Conservation (phyloP, 2,113 vertebrate species). For the Corythaeola cristata region DNA sequence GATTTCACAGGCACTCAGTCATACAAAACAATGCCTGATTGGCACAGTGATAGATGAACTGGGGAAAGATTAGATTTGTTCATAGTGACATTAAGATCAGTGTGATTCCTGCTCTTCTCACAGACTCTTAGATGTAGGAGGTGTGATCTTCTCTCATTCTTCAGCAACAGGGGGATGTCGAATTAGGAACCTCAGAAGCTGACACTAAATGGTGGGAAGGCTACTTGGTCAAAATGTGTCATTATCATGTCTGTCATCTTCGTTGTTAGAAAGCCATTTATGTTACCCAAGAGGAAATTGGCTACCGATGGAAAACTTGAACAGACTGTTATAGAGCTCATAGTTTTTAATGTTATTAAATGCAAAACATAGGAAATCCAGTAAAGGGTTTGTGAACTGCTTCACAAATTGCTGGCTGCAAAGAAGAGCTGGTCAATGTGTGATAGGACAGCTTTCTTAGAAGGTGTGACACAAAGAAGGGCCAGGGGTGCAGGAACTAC, state of each 20-base stretch:
- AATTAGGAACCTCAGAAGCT: constrained; percentile 1
- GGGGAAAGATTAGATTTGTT: constrained; percentile 14
- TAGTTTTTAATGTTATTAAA: background rate
- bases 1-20: constrained; percentile 36
- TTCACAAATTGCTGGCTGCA: background rate
- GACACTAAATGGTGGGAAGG: background rate
- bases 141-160: background rate
- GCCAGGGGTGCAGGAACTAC: background rate
- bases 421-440: background rate
- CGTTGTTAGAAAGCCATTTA: background rate
- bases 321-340: background rate
- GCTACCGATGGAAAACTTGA: background rate
- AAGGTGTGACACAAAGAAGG: background rate
- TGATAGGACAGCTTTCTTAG: background rate
- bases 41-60: constrained; percentile 19
- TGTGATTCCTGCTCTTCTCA: background rate
- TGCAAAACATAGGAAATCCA: background rate
- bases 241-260: background rate
- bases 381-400: background rate
- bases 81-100: background rate
- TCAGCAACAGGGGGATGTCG: background rate
- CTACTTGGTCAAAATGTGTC: background rate
- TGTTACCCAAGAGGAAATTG: background rate
- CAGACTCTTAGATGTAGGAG: background rate
- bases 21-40: background rate